Evolutionary conservation across 2,888 invertebrate species (phyloP), one percentile per base, ranked within the genome.

Genomic region (Campaea margaritaria): DNA sequence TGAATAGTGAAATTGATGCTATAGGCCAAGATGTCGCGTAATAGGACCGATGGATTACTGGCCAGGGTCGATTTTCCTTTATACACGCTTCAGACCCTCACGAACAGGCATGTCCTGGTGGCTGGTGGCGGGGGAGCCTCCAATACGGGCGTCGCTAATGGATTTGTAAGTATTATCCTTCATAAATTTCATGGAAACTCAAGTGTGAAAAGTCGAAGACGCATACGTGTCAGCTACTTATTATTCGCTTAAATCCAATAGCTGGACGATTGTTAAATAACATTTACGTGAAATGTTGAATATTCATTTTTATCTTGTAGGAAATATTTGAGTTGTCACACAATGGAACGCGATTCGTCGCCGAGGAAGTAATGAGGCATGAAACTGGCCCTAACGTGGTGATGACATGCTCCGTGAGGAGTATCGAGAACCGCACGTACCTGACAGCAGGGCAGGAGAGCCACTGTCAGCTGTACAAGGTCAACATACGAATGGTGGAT

Each of bases 81-180:
- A 62, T 99, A 98, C 85, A 96, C 97, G 2, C 94, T 99, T 34
- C 96, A 97, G 90, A 96, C 97, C 93, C 93, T 99, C 61, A 97
- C 97, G 31, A 97, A 97, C 87, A 95, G 98, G 70, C 98, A 99
- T 93, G 96, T 99, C 75, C 92, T 99, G 64, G 98, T 99, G 47
- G 99, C 97, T 65, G 99, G 99, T 54, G 99, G 99, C 54, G 99
- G 99, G 62, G 99, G 99, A 58, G 96, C 97, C 38, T 96, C 99
- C 13, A 99, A 98, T 87, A 99, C 99, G 45, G 99, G 99, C 54
- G 97, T 99, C 56, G 96, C 97, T 38, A 99, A 99, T 94, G 98
- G 98, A 85, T 97, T 99, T 93, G 99, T 98, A 93, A 96, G 97
- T 95, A 72, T 45, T 58, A 54, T 47, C 13, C 21, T 55, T 61